phyloP scores from a whole-genome alignment of 2,888 invertebrate species.

The Platycheirus albimanus region DNA sequence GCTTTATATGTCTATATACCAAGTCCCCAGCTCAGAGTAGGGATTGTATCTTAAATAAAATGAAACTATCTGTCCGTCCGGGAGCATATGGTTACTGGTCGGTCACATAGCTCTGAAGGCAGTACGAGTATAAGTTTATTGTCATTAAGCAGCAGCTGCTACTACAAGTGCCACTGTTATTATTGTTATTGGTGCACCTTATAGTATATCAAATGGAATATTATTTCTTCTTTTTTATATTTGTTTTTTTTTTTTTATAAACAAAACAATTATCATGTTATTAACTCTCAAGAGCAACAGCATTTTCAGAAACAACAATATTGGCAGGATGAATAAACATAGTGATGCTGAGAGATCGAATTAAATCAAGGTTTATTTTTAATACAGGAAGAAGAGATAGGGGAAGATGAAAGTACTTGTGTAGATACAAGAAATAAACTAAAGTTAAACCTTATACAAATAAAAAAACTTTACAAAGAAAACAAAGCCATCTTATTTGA shows the following conservation, averaged over 20 bases:
- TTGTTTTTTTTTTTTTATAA: constrained; percentile 28
- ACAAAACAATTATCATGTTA: constrained; percentile 44
- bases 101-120: constrained; percentile 3
- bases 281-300: constrained; percentile 19
- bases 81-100: constrained; percentile 58
- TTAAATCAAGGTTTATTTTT: not conserved
- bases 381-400: no score
- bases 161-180: constrained; percentile 42
- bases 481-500: no score
- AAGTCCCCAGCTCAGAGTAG: no score
- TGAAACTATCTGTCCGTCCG: constrained; percentile 22
- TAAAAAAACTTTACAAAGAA: no score
- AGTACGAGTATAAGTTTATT: constrained; percentile 27
- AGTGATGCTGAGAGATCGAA: not conserved
- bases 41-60: constrained; percentile 31
- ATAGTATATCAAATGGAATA: constrained; percentile 34
- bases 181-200: constrained; percentile 47
- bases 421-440: no score
- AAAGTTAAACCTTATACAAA: no score
- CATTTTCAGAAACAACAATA: constrained; percentile 9
- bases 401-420: no score
- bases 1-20: not conserved
- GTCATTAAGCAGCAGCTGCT: constrained; percentile 42
- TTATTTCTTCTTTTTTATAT: constrained; percentile 23
- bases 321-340: constrained; percentile 7